Base-by-base conservation (phyloP, 1,140 invertebrate genomes). In the Megathymus violae region DNA sequence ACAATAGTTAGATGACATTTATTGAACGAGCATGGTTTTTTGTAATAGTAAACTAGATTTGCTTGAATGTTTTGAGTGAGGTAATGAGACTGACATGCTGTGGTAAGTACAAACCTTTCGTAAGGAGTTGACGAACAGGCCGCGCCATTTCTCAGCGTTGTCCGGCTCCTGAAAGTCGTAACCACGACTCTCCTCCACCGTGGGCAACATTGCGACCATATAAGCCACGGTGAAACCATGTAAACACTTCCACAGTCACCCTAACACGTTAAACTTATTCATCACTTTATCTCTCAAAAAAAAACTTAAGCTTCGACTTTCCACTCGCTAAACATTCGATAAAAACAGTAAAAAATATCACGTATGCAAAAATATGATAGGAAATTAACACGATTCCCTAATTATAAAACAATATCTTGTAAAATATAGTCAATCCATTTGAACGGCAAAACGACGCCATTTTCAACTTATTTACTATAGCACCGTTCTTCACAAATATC, bases 161-260 rank as follows among this genome's bases (percentile, higher is more conserved):
- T 97, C 97, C 75, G 95, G 95, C 81, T 96, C 96, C 80, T 95
- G 94, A 89, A 98, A 97, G 92, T 97, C 96, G 92, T 97, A 97
- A 82, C 94, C 94, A 79, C 93, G 93, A 78, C 93, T 92, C 89
- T 95, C 94, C 76, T 89, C 88, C 80, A 89, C 91, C 62, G 87
- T 91, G 63, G 91, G 88, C 78, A 92, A 80, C 91, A 92, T 92
- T 71, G 80, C 89, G 76, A 71, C 71, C 74, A 67, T 58, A 62
- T 63, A 50, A 63, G 72, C 78, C 77, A 69, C 78, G 67, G 65
- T 71, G 76, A 77, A 86, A 68, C 86, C 85, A 91, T 89, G 80
- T 86, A 90, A 88, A 89, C 84, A 84, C 70, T 71, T 64, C 73
- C 64, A 67, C 76, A 58, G 68, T 82, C 78, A 80, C 73, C 66